Percentiles rank a stretch among this genome's conserved stretches.
These are phyloP conservation scores for Rhinoderma darwinii DNA, from an alignment of 2,113 vertebrate species.

Conservation along the genomic window DNA sequence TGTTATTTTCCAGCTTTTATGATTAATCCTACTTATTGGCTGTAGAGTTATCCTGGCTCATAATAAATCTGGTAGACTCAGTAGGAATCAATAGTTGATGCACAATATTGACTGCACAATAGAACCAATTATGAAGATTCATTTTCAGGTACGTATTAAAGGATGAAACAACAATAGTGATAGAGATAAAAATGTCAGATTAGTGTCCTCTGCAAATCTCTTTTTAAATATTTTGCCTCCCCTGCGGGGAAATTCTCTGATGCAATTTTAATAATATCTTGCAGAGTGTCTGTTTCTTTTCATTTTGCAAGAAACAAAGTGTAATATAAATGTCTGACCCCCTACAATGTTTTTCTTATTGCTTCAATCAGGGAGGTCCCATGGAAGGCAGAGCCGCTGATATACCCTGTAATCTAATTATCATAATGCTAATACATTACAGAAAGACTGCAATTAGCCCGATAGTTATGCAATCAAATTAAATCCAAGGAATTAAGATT, in stretches of 20 bases:
- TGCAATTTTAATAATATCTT: constrained; percentile 49
- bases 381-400: constrained; percentile 18
- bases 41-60: not conserved
- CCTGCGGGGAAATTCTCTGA: constrained; percentile 21
- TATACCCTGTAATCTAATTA: constrained; percentile 35
- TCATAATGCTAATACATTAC: constrained; percentile 15
- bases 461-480: constrained; percentile 23
- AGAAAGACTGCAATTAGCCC: constrained; percentile 20
- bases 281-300: constrained; percentile 19
- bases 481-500: constrained; percentile 4
- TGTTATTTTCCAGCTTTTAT: not conserved
- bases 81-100: constrained; percentile 24
- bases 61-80: constrained; percentile 10
- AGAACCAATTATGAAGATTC: constrained; percentile 37
- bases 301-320: constrained; percentile 25
- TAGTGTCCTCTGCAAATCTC: constrained; percentile 35
- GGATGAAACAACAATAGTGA: constrained; percentile 5
- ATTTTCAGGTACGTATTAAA: constrained; percentile 25
- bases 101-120: constrained; percentile 23
- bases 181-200: constrained; percentile 21
- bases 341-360: constrained; percentile 45
- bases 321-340: constrained; percentile 48
- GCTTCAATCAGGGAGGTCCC: constrained; percentile 44
- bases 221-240: constrained; percentile 29
- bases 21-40: not conserved